Conservation (phyloP, 2,797 vertebrate species). For the Manis pentadactyla region DNA sequence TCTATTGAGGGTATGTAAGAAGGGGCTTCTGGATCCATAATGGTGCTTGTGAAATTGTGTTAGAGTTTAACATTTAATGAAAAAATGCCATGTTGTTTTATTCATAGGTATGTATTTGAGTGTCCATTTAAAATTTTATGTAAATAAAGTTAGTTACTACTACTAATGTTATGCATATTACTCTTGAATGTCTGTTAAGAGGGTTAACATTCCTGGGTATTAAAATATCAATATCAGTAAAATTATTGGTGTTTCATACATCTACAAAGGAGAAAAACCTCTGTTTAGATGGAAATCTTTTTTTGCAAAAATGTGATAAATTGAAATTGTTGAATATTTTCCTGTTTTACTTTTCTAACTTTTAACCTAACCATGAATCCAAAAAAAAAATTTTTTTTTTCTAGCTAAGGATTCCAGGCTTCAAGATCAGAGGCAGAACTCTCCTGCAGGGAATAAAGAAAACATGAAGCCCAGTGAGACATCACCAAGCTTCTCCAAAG, state of each 20-base stretch:
- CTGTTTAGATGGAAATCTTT: background rate
- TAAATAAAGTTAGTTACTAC: constrained; percentile 3
- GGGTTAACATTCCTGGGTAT: constrained; percentile 3
- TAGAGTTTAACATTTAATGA: background rate
- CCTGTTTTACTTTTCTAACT: background rate
- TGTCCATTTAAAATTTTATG: background rate
- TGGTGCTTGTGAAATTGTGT: background rate
- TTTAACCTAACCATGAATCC: constrained; percentile 72
- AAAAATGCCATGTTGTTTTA: background rate
- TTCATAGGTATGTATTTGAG: background rate
- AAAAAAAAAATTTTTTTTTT: constrained; percentile 33
- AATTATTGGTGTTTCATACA: constrained; percentile 9
- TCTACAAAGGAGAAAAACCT: background rate
- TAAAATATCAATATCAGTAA: background rate
- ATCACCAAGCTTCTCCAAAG: constrained; percentile 92
- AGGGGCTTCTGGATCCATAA: background rate
- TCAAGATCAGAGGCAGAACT: constrained; percentile 96
- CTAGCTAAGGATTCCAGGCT: constrained; percentile 96
- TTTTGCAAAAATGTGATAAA: background rate
- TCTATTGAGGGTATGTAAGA: constrained; percentile 91
- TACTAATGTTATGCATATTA: background rate
- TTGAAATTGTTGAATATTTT: constrained; percentile 25
- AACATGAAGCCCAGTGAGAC: constrained; percentile 94
- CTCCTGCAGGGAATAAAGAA: constrained; percentile 95
- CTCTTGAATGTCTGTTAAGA: constrained; percentile 4